Conservation (phyloP, 2,797 vertebrate genomes). For the Vespertilio murinus region DNA sequence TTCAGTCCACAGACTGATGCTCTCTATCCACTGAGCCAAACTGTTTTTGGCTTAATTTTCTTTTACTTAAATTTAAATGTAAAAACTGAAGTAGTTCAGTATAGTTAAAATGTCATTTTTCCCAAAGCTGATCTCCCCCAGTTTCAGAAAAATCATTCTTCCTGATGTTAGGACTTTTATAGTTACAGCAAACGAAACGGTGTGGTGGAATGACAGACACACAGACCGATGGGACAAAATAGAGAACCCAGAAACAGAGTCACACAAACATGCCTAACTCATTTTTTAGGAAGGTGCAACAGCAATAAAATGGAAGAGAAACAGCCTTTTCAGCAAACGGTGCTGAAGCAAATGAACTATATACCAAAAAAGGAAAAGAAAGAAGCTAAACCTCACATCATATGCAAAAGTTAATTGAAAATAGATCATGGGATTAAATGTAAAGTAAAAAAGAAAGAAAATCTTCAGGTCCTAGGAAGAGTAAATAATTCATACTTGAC, state of each 20-base stretch:
- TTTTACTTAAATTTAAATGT: background rate
- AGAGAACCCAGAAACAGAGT: background rate
- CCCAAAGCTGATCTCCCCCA: background rate
- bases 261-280: background rate
- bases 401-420: background rate
- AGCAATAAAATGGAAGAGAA: background rate
- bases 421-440: background rate
- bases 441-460: background rate
- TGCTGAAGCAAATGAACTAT: background rate
- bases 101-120: background rate
- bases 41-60: background rate
- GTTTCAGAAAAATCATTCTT: background rate
- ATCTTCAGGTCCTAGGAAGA: background rate
- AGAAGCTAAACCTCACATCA: background rate
- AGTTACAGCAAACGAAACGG: background rate
- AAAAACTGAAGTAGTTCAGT: constrained; percentile 6
- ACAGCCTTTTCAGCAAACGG: background rate
- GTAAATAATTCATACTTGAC: background rate
- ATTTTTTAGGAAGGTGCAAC: background rate
- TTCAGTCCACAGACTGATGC: too few relatives aligned
- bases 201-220: background rate
- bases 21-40: too few relatives aligned
- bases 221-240: background rate
- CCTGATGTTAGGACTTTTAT: background rate
- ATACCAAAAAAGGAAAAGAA: background rate